Evolutionary conservation across 92 coral and sea anemone genomes (phyloP), one percentile per base, ranked within the genome.

Genomic region (Porites divaricata): DNA sequence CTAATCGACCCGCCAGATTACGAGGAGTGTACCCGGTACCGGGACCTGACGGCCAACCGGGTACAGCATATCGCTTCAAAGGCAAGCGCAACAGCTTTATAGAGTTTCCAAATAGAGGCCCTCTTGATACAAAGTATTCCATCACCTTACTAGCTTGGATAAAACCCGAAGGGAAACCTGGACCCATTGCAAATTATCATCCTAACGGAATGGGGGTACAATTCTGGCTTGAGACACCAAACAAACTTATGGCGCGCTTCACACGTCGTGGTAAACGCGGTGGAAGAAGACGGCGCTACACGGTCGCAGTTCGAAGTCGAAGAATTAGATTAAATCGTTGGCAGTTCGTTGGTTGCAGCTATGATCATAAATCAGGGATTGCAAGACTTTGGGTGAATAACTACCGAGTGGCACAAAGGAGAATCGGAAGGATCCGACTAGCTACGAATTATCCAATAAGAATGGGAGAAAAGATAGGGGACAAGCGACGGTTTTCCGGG

Each of bases 201-300:
- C 98, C 95, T 45, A 94, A 87, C 48, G 95, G 93, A 7, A 88
- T 92, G 88, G 95, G 92, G 6, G 92, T 94, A 8, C 95, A 94
- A 51, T 93, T 88, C 69, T 94, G 93, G 95, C 83, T 89, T 45
- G 91, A 78, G 21, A 88, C 86, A n/a, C 89, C 81, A 51, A 83
- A 74, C 51, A 89, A 83, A 63, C 51, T 93, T 53, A 83, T 89
- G 67, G 93, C 88, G 1, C 89, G 95, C 71, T 93, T 86, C 75
- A 72, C 86, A 10, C 88, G 88, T 28, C 90, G 97, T 50, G 87
- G 87, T 11, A 83, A 83, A 52, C 87, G 74, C 25, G 81, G 66
- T 2, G 50, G 71, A 50, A 77, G 68, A 48, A 48, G 86, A 54
- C 94, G 97, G 11, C 94, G 94, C 25, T 86, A 83, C 76, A 89